Evolutionary conservation across 1,140 invertebrate species (phyloP), one percentile per base, ranked within the genome.

Genomic region (Fopius arisanus): DNA sequence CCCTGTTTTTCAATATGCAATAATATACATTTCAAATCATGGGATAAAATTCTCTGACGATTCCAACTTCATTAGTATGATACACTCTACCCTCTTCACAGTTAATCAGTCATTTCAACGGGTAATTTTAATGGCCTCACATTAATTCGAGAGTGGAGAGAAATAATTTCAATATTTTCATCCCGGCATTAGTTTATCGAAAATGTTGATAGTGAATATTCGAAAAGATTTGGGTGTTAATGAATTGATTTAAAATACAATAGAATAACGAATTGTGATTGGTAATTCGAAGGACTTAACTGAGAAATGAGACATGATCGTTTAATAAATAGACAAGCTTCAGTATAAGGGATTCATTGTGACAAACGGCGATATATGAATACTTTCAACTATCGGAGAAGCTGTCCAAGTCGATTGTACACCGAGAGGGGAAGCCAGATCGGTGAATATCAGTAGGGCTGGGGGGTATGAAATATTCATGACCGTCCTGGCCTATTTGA

Each of bases 381-480:
- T 59, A 59, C 19, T 59, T 59, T 28, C 21, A 23, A 59, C 54
- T 59, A 59, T 59, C 19, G 54, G 54, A 59, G 54, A 59, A 59
- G 19, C 54, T 59, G 54, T 59, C 43, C 54, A 59, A 59, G 19
- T 59, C 54, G 26, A 59, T 59, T 59, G 19, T 59, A 59, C 1
- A 26, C 23, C 19, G 21, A 59, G 54, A 14, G 54, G 23, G 7
- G 54, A 59, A 59, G 19, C 19, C 54, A 1, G 54, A 59, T 59
- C 54, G 23, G 54, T 59, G 5, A 14, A 1, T 21, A 59, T 59
- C 54, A 14, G 54, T 59, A 9, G 23, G 0, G 6, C 10, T 59
- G 23, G 54, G n/a, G 21, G 23, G 10, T 59, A 59, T 59, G 54
- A 59, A 59, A 59, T 59, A 59, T 59, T 59, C 54, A 59, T 59